Conservation (phyloP, 2,888 invertebrate genomes). For the Pachliopta kotzebuea region DNA sequence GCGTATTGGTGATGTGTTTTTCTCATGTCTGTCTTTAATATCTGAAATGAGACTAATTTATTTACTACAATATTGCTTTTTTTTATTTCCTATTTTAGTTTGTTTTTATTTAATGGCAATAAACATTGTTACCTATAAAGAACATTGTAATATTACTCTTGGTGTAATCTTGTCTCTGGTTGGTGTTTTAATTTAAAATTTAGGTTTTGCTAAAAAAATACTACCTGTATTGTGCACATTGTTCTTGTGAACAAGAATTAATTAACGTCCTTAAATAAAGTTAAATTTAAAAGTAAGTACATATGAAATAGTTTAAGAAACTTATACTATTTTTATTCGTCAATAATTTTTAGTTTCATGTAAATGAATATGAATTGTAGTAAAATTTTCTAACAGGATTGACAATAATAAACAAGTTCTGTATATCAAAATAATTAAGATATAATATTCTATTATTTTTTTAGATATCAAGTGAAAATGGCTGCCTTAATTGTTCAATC, state of each 20-base stretch:
- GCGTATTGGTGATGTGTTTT: no score
- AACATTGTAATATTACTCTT: constrained; percentile 1
- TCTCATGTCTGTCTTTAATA: no score
- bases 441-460: not conserved
- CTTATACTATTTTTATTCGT: not conserved
- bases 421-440: not conserved
- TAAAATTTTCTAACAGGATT: not conserved
- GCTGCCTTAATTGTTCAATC: constrained; percentile 85
- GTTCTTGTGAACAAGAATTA: constrained; percentile 3
- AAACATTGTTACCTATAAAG: not conserved
- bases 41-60: no score
- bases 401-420: not conserved
- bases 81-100: not conserved
- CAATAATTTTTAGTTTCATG: not conserved
- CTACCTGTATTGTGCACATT: constrained; percentile 16
- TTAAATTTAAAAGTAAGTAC: constrained; percentile 9
- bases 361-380: not conserved
- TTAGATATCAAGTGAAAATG: constrained; percentile 57
- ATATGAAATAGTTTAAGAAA: not conserved
- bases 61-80: no score
- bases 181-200: constrained; percentile 23
- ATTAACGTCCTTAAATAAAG: constrained; percentile 4
- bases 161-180: constrained; percentile 17
- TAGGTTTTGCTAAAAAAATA: constrained; percentile 18
- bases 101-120: not conserved